phyloP scores from a whole-genome alignment of 2,113 vertebrate genomes.

The Setophaga kirtlandii region DNA sequence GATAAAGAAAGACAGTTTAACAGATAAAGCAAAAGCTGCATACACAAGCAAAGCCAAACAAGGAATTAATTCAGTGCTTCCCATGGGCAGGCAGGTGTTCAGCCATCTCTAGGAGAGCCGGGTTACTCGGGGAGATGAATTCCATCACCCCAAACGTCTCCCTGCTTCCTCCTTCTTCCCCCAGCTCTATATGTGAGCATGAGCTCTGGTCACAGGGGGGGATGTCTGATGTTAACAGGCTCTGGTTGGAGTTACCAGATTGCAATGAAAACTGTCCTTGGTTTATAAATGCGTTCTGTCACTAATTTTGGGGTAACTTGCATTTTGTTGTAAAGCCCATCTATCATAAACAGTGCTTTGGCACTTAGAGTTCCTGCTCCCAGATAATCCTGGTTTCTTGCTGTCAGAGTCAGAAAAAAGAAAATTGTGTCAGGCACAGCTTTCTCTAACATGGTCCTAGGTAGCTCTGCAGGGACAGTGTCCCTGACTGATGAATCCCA shows the following conservation, averaged over 20 bases:
- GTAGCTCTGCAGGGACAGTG: not conserved
- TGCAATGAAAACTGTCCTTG: not conserved
- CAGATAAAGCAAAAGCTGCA: not conserved
- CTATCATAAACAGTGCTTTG: accelerated
- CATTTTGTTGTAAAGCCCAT: not conserved
- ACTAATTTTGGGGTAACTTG: not conserved
- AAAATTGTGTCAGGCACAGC: too few relatives aligned
- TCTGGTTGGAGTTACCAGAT: not conserved
- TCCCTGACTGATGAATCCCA: accelerated
- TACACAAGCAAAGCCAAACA: not conserved
- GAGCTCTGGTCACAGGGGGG: not conserved
- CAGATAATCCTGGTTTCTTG: not conserved
- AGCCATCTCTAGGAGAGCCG: not conserved
- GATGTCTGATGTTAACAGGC: not conserved
- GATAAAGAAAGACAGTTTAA: not conserved
- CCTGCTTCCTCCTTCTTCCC: not conserved
- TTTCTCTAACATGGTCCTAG: not conserved
- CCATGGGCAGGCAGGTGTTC: not conserved
- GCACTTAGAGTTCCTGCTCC: not conserved
- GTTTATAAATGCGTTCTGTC: not conserved
- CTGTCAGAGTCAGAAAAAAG: not conserved
- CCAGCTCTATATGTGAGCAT: not conserved
- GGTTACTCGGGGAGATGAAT: not conserved
- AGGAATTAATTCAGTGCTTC: not conserved
- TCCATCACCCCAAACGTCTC: accelerated